Evolutionary conservation across 2,113 vertebrate species (phyloP).

Genomic region (Nyctibius bracteatus): DNA sequence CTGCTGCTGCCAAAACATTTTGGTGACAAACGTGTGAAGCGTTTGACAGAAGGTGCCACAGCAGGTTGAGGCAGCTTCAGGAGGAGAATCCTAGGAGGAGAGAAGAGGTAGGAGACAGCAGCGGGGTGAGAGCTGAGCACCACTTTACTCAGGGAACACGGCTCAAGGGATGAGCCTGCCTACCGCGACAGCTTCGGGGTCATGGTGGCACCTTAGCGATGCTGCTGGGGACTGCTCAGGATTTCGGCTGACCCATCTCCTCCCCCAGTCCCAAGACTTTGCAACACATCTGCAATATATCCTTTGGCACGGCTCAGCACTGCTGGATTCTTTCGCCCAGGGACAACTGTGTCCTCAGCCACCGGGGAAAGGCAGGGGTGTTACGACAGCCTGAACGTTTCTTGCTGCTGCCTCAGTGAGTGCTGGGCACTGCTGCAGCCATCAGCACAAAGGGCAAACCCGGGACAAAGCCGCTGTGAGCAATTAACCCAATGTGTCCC

Average conservation of each 20-base stretch:
- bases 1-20: constrained; percentile 82
- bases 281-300: neutral
- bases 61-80: constrained; percentile 56
- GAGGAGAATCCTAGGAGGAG: constrained; percentile 36
- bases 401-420: neutral
- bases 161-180: neutral
- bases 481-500: neutral
- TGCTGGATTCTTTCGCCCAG: neutral
- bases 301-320: neutral
- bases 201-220: neutral
- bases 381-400: neutral
- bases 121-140: neutral
- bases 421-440: neutral
- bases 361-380: neutral
- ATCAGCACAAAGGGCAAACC: neutral
- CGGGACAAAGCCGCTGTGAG: neutral
- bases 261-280: neutral
- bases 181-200: neutral
- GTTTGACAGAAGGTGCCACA: constrained; percentile 74
- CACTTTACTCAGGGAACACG: neutral
- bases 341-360: neutral
- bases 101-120: neutral
- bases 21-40: constrained; percentile 71
- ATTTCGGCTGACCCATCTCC: neutral
- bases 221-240: neutral